Evolutionary conservation across 2,888 invertebrate species (phyloP).

Genomic region (Melikaiella ostensackeni): DNA sequence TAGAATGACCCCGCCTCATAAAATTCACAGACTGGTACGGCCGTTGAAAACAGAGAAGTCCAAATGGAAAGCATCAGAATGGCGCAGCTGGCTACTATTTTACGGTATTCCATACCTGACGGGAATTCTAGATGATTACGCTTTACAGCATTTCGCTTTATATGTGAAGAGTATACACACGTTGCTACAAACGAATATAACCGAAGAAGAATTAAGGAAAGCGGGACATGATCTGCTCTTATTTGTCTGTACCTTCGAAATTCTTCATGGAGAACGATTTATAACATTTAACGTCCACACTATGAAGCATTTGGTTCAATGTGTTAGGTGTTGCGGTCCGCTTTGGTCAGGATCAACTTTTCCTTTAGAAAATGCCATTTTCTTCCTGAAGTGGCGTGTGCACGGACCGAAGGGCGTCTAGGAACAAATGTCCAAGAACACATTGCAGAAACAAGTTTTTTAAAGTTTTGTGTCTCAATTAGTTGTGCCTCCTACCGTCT

Average conservation of each 20-base stretch:
- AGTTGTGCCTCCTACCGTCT: neutral
- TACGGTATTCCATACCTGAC: no score
- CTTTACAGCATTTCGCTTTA: slow-evolving; percentile 24
- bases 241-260: slow-evolving; percentile 30
- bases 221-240: neutral
- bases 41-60: neutral
- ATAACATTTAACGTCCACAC: slow-evolving; percentile 39
- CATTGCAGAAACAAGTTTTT: neutral
- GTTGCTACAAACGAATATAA: slow-evolving; percentile 17
- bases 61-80: neutral
- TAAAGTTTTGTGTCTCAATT: neutral
- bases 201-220: slow-evolving; percentile 25
- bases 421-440: no score
- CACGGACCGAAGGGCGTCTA: no score
- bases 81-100: neutral
- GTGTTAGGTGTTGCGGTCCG: neutral
- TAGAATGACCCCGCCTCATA: slow-evolving; percentile 25
- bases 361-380: no score
- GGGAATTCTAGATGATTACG: neutral
- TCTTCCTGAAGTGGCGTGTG: no score
- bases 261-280: slow-evolving; percentile 29
- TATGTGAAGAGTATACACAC: slow-evolving; percentile 11
- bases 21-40: slow-evolving; percentile 38
- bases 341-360: neutral
- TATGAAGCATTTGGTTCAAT: no score